Conservation (phyloP, 1,140 invertebrate genomes). For the Brachionus plicatilis region DNA sequence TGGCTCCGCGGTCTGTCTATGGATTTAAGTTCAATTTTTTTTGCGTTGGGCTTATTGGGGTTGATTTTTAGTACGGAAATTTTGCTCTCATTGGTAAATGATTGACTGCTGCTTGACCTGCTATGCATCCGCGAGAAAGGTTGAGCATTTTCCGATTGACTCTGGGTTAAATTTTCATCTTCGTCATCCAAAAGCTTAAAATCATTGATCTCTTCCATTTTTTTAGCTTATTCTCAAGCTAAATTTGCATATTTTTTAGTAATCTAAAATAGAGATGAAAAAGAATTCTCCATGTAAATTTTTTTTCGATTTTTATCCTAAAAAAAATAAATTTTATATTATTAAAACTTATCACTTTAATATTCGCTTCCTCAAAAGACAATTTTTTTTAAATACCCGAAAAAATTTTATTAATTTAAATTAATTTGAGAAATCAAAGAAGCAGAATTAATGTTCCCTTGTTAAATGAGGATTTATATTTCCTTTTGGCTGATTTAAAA, state of each 20-base stretch:
- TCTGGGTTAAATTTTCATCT: not conserved
- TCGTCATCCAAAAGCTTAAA: slow-evolving; percentile 2
- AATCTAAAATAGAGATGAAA: not conserved
- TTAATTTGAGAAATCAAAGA: not conserved
- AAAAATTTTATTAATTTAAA: not conserved
- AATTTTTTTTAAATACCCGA: not conserved
- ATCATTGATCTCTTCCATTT: slow-evolving; percentile 10
- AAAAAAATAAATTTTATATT: not conserved
- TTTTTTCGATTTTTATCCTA: not conserved
- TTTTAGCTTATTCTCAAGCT: not conserved
- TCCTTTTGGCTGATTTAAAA: too few species aligned
- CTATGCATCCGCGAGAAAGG: not conserved
- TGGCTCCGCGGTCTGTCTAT: slow-evolving; percentile 22
- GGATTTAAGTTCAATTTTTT: slow-evolving; percentile 29
- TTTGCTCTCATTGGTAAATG: not conserved
- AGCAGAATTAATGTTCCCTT: not conserved
- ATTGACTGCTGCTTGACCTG: not conserved
- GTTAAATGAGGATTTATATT: too few species aligned
- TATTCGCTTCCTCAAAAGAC: not conserved
- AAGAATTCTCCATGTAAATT: not conserved
- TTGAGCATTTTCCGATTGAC: not conserved
- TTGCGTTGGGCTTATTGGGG: not conserved
- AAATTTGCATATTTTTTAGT: not conserved
- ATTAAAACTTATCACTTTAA: not conserved
- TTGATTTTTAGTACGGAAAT: not conserved